Conservation (phyloP, 2,888 invertebrate genomes). For the Cyaniris semiargus region DNA sequence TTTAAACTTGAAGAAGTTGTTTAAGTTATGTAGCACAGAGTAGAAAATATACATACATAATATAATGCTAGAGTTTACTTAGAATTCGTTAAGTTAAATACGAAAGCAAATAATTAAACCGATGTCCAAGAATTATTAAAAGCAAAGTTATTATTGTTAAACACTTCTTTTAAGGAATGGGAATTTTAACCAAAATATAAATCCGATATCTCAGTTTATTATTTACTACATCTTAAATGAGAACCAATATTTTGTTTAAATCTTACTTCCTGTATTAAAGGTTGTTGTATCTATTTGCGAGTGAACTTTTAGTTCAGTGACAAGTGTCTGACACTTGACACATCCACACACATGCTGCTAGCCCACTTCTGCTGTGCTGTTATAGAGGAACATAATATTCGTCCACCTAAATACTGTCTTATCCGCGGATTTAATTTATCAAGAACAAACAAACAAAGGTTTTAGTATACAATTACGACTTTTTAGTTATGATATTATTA, state of each 20-base stretch:
- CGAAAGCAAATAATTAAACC: neutral
- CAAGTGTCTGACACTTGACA: slow-evolving; percentile 19
- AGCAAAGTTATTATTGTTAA: no score
- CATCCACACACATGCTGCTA: slow-evolving; percentile 10
- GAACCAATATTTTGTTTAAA: neutral
- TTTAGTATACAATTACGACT: no score
- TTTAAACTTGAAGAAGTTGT: neutral
- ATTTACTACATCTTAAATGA: neutral
- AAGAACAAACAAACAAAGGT: no score
- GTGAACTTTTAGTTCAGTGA: slow-evolving; percentile 11
- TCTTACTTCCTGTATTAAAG: neutral
- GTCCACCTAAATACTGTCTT: neutral
- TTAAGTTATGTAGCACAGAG: neutral
- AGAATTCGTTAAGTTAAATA: neutral
- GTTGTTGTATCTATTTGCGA: neutral
- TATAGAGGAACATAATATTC: neutral
- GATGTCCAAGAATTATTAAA: no score
- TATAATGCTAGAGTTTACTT: neutral
- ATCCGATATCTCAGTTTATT: no score
- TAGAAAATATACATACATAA: neutral
- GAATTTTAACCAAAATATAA: no score
- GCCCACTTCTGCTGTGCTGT: slow-evolving; percentile 16
- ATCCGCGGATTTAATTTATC: no score
- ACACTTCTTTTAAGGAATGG: no score
- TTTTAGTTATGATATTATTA: no score